Conservation (phyloP, 1,140 invertebrate genomes). For the Drosophila setifemur region DNA sequence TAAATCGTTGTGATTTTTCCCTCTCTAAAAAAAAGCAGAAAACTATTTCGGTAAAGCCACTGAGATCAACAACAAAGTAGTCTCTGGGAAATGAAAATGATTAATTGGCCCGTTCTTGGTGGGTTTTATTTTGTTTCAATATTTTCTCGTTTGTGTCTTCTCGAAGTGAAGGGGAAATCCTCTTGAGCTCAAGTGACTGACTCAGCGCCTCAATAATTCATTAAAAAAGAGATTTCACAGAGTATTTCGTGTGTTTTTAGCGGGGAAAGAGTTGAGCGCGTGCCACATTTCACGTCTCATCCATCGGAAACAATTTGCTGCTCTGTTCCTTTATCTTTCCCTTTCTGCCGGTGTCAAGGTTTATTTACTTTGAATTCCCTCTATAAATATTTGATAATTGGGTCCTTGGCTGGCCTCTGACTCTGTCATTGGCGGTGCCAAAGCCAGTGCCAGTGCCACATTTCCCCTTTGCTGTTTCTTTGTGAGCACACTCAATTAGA, state of each 20-base stretch:
- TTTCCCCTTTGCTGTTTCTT: neutral
- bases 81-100: constrained; percentile 45
- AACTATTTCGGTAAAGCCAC: constrained; percentile 30
- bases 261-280: constrained; percentile 28
- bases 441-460: neutral
- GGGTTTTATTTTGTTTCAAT: constrained; percentile 12
- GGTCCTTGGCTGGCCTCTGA: constrained; percentile 49
- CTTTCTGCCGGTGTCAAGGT: constrained; percentile 32
- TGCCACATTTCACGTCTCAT: constrained; percentile 26
- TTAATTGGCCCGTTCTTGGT: constrained; percentile 55
- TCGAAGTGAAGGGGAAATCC: constrained; percentile 53
- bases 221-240: constrained; percentile 11
- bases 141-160: constrained; percentile 3
- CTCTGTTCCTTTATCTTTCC: neutral
- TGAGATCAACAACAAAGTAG: constrained; percentile 19
- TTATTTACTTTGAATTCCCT: constrained; percentile 52
- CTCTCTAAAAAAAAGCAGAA: constrained; percentile 10
- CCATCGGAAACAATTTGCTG: constrained; percentile 28
- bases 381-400: constrained; percentile 67
- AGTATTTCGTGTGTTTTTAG: neutral
- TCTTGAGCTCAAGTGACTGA: constrained; percentile 57
- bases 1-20: constrained; percentile 58
- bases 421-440: neutral
- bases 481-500: constrained; percentile 45
- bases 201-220: constrained; percentile 67